Conservation (phyloP, 2,113 vertebrate genomes). For the Rhipidura dahli region DNA sequence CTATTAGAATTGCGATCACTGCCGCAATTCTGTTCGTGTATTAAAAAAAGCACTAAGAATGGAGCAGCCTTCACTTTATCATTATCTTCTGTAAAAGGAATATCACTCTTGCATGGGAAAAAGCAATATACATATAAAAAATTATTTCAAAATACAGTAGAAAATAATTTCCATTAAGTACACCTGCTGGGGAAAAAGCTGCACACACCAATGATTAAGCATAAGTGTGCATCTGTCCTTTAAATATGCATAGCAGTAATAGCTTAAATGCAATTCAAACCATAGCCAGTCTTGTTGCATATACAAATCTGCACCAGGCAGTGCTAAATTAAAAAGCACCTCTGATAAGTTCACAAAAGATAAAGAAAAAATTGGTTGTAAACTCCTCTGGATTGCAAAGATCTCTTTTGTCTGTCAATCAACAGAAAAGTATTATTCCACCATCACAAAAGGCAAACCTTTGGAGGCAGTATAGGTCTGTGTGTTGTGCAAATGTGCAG, state of each 20-base stretch:
- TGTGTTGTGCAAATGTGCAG: constrained; percentile 83
- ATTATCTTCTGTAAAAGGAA: not conserved
- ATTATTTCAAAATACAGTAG: not conserved
- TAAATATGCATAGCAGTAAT: constrained; percentile 45
- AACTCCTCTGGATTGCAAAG: constrained; percentile 66
- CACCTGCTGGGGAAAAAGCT: constrained; percentile 46
- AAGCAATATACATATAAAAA: not conserved
- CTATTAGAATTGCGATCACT: constrained; percentile 32
- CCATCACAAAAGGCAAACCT: constrained; percentile 79
- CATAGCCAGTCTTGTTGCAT: not conserved
- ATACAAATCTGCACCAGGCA: not conserved
- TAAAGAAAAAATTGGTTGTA: constrained; percentile 63
- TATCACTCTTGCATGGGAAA: constrained; percentile 32
- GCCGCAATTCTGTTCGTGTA: not conserved
- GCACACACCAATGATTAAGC: constrained; percentile 20
- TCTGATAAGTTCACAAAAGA: constrained; percentile 22
- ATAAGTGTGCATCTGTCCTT: constrained; percentile 23
- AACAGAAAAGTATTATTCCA: constrained; percentile 79
- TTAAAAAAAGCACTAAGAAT: not conserved
- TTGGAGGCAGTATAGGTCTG: constrained; percentile 77
- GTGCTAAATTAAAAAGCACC: constrained; percentile 26
- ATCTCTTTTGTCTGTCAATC: constrained; percentile 77
- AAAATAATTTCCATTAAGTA: constrained; percentile 50
- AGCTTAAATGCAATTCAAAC: constrained; percentile 21
- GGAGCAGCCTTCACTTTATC: constrained; percentile 1